Percentiles rank a stretch among this genome's conserved stretches.
Evolutionary conservation across 1,140 invertebrate species (phyloP).

Genomic region (Penaeus vannamei): DNA sequence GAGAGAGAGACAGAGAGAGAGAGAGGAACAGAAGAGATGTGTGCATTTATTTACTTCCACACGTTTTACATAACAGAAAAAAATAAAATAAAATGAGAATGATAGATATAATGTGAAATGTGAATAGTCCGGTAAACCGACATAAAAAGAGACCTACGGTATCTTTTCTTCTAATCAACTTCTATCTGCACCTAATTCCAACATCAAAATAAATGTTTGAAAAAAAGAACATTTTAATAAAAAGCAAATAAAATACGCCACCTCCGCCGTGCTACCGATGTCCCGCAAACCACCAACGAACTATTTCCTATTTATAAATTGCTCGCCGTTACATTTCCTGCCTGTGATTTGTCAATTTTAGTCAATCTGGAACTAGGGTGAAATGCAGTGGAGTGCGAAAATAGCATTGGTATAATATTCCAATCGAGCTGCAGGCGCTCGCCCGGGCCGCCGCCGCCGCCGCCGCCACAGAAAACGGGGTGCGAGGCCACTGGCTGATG

Average conservation of each 20-base stretch:
- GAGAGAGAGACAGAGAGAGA: neutral
- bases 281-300: constrained; percentile 39
- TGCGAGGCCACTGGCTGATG: no score
- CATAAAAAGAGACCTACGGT: no score
- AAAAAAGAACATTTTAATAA: neutral
- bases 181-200: neutral
- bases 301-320: constrained; percentile 47
- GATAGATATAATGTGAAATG: no score
- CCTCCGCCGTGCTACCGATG: constrained; percentile 29
- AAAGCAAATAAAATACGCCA: neutral
- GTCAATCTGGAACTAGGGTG: constrained; percentile 32
- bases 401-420: no score
- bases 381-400: neutral
- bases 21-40: neutral
- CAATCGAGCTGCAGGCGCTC: no score
- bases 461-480: no score
- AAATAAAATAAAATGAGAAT: neutral
- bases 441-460: no score
- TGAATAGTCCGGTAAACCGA: neutral
- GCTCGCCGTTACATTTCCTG: constrained; percentile 47
- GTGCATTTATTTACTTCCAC: no score
- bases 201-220: neutral
- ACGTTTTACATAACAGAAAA: no score
- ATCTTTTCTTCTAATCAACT: neutral
- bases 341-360: constrained; percentile 52